A percentile compares a stretch with the other conserved stretches of the same genome.
phyloP scores from a whole-genome alignment of 2,888 invertebrate species.

The Isotomurus palustris region DNA sequence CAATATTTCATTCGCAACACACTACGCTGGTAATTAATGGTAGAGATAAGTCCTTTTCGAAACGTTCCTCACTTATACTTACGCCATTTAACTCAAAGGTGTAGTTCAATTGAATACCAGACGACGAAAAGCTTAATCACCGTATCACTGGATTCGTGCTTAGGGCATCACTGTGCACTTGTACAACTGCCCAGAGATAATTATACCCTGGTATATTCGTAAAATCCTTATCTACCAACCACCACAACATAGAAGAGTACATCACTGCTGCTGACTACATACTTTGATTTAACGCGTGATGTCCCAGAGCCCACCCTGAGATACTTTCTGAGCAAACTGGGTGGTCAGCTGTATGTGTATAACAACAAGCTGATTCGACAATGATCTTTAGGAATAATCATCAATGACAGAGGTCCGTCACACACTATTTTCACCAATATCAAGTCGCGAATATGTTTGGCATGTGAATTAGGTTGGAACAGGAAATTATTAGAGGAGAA shows the following conservation, averaged over 20 bases:
- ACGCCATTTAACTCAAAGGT: background rate
- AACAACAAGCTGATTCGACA: no score
- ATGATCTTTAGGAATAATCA: no score
- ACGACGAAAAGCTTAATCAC: conserved; percentile 21
- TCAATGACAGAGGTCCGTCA: no score
- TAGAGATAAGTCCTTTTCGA: conserved; percentile 2
- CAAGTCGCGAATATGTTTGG: background rate
- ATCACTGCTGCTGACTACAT: conserved; percentile 16
- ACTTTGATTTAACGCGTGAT: no score
- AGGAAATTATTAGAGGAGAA: conserved; percentile 16
- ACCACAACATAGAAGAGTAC: conserved; percentile 11
- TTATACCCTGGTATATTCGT: conserved; percentile 12
- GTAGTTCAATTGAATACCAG: conserved; percentile 2
- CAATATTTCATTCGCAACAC: conserved; percentile 17
- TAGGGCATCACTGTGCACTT: conserved; percentile 35
- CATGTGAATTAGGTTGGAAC: background rate
- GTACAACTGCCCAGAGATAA: conserved; percentile 12
- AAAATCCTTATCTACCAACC: conserved; percentile 1
- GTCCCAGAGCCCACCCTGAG: no score
- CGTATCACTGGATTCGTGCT: conserved; percentile 33
- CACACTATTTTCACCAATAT: conserved; percentile 5
- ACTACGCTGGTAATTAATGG: conserved; percentile 18
- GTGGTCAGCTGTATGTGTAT: no score
- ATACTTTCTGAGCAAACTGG: no score
- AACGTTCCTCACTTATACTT: background rate